A percentile compares a stretch with the other conserved stretches of the same genome.
These are phyloP conservation scores for Spicauda simplicius DNA, from an alignment of 2,888 invertebrate species.

Conservation along the genomic window DNA sequence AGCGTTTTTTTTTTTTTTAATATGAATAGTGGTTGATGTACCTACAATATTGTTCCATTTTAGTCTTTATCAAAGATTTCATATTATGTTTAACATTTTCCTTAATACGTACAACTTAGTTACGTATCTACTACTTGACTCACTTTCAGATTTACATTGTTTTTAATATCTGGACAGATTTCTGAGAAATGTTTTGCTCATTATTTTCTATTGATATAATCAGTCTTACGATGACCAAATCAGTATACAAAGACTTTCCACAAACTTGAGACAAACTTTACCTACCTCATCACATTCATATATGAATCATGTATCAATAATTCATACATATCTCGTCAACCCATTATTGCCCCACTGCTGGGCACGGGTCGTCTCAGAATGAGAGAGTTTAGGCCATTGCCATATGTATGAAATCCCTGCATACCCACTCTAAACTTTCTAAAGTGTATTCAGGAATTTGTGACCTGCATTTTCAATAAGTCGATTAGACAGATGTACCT, in stretches of 20 bases:
- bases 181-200: slow-evolving; percentile 13
- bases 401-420: too few species aligned
- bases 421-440: too few species aligned
- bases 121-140: not conserved
- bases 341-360: too few species aligned
- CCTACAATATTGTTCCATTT: too few species aligned
- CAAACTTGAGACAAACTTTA: not conserved
- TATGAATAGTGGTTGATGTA: too few species aligned
- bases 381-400: too few species aligned
- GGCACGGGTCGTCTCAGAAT: too few species aligned
- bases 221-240: not conserved
- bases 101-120: not conserved
- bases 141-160: not conserved
- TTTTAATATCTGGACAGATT: not conserved
- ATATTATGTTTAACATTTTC: not conserved
- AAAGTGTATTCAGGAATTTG: too few species aligned
- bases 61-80: too few species aligned
- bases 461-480: too few species aligned
- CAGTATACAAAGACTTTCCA: slow-evolving; percentile 2
- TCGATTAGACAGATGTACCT: too few species aligned
- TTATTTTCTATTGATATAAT: not conserved
- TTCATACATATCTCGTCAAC: not conserved
- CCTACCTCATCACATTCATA: not conserved
- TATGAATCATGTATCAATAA: not conserved
- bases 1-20: too few species aligned